phyloP scores from a whole-genome alignment of 2,113 vertebrate genomes.

The Pituophis catenifer region DNA sequence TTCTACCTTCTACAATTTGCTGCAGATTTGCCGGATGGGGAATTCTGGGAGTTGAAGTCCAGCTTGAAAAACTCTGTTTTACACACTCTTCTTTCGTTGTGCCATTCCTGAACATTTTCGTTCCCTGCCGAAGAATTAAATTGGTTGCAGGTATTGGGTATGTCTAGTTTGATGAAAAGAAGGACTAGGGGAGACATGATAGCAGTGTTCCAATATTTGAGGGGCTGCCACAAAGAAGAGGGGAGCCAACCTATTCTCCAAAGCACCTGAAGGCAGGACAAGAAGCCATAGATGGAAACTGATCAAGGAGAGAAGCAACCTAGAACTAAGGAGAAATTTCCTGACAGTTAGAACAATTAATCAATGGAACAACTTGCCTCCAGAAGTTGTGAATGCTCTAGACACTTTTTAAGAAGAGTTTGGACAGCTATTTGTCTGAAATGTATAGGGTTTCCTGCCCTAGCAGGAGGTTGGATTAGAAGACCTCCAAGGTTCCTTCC shows the following conservation, averaged over 20 bases:
- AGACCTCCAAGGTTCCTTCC: neutral
- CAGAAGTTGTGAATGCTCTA: neutral
- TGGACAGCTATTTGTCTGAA: neutral
- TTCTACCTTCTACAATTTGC: neutral
- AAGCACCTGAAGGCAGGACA: neutral
- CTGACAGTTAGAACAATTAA: neutral
- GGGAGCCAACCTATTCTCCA: neutral
- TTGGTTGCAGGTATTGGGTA: neutral
- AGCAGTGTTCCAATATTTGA: neutral
- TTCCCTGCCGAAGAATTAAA: neutral
- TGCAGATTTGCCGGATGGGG: neutral
- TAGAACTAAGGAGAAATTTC: neutral
- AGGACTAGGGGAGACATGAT: neutral
- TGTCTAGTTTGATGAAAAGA: neutral
- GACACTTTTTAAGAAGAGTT: neutral
- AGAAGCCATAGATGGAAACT: neutral
- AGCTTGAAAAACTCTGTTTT: neutral
- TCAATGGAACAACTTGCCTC: accelerated
- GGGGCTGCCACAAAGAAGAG: neutral
- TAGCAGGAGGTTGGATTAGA: neutral
- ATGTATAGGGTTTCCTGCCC: no score
- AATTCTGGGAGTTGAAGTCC: neutral
- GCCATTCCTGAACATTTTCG: neutral
- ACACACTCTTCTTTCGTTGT: neutral
- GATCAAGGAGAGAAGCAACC: neutral